These are phyloP conservation scores for Agrypnus murinus DNA, from an alignment of 2,888 invertebrate genomes.

Conservation along the genomic window DNA sequence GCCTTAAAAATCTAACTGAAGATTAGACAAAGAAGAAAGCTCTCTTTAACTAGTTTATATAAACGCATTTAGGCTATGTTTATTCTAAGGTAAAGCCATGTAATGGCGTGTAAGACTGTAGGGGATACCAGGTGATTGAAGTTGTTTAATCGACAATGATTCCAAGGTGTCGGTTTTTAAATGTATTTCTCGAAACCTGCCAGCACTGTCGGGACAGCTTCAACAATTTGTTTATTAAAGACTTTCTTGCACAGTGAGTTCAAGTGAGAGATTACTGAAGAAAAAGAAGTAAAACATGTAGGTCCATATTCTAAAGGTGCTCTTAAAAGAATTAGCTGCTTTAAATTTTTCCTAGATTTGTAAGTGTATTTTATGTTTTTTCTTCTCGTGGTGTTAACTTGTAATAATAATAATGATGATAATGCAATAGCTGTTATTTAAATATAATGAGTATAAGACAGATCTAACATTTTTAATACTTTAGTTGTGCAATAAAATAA, in stretches of 20 bases:
- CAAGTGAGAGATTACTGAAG: conserved; percentile 54
- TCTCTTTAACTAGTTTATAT: conserved; percentile 46
- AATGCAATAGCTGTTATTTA: no score
- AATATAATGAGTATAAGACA: no score
- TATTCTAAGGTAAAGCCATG: conserved; percentile 52
- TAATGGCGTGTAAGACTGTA: conserved; percentile 65
- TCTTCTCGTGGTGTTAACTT: conserved; percentile 20
- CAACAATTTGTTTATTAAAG: conserved; percentile 50
- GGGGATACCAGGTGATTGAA: conserved; percentile 70
- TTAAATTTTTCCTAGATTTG: conserved; percentile 31
- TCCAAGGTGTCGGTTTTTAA: conserved; percentile 46
- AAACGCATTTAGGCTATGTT: conserved; percentile 48
- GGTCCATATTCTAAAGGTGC: conserved; percentile 64
- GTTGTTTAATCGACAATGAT: conserved; percentile 21
- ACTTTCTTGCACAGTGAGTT: conserved; percentile 63
- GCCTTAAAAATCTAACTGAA: conserved; percentile 34
- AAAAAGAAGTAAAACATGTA: conserved; percentile 60
- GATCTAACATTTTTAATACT: no score
- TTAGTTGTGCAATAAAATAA: conserved; percentile 28
- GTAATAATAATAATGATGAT: no score
- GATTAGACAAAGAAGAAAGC: conserved; percentile 26
- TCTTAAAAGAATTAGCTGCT: conserved; percentile 55
- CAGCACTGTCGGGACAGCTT: conserved; percentile 26
- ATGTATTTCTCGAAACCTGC: conserved; percentile 2
- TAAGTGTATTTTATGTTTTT: conserved; percentile 28